phyloP scores from a whole-genome alignment of 2,888 invertebrate genomes.

The Ferdinandea cuprea region DNA sequence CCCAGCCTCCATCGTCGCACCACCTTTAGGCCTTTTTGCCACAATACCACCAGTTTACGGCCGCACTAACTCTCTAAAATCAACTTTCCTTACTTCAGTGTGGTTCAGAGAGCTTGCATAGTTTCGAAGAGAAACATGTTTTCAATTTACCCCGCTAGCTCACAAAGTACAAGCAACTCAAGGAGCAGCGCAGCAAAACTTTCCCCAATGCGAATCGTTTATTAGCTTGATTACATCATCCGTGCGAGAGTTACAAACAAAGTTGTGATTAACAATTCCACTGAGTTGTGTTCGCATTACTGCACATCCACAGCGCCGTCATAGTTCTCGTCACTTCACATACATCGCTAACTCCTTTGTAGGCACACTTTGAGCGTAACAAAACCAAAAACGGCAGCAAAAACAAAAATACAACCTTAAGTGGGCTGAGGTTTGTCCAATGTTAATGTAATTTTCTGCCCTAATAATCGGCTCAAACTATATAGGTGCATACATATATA shows the following conservation, averaged over 20 bases:
- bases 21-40: not conserved
- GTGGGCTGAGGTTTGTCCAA: conserved; percentile 39
- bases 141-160: conserved; percentile 62
- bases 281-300: conserved; percentile 14
- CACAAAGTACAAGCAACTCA: conserved; percentile 63
- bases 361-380: conserved; percentile 33
- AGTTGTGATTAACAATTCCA: conserved; percentile 65
- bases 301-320: conserved; percentile 20
- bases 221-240: conserved; percentile 55
- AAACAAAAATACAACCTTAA: conserved; percentile 9
- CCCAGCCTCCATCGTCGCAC: no score
- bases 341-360: conserved; percentile 55
- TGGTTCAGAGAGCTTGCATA: conserved; percentile 30
- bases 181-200: conserved; percentile 63
- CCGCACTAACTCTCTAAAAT: conserved; percentile 29
- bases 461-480: conserved; percentile 61
- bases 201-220: conserved; percentile 64
- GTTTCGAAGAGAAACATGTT: conserved; percentile 54
- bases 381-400: conserved; percentile 26
- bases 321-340: conserved; percentile 60
- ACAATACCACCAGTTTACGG: not conserved
- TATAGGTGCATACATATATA: no score
- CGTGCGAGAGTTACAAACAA: conserved; percentile 58
- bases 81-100: conserved; percentile 49
- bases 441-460: conserved; percentile 65